Evolutionary conservation across 2,113 vertebrate genomes (phyloP).

Genomic region (Mirza zaza): DNA sequence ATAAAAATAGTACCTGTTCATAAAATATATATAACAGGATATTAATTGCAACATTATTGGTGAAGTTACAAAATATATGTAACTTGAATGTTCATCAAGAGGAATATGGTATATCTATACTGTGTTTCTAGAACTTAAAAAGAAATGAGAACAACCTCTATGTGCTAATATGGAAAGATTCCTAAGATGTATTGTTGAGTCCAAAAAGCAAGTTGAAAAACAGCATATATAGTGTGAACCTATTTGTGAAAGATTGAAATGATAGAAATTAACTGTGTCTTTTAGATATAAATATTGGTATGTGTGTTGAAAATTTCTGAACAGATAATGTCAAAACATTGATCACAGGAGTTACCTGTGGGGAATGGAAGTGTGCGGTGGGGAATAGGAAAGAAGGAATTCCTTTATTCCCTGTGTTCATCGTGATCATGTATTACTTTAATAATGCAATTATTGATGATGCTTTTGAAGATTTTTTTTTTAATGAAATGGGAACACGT

Average conservation of each 20-base stretch:
- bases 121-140: neutral
- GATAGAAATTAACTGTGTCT: neutral
- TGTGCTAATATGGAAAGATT: neutral
- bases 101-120: neutral
- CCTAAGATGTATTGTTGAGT: neutral
- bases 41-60: neutral
- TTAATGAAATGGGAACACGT: neutral
- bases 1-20: neutral
- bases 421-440: neutral
- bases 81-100: neutral
- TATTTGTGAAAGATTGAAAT: neutral
- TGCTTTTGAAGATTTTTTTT: neutral
- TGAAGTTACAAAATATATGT: neutral
- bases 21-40: neutral
- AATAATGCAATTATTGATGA: neutral
- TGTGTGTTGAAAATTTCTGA: neutral
- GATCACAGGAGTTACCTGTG: neutral
- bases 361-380: neutral
- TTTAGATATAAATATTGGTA: neutral
- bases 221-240: neutral
- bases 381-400: neutral
- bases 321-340: neutral
- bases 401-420: neutral
- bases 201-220: neutral
- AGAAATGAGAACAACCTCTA: neutral